Conservation (phyloP, 1,140 invertebrate genomes). For the Panonychus citri region DNA sequence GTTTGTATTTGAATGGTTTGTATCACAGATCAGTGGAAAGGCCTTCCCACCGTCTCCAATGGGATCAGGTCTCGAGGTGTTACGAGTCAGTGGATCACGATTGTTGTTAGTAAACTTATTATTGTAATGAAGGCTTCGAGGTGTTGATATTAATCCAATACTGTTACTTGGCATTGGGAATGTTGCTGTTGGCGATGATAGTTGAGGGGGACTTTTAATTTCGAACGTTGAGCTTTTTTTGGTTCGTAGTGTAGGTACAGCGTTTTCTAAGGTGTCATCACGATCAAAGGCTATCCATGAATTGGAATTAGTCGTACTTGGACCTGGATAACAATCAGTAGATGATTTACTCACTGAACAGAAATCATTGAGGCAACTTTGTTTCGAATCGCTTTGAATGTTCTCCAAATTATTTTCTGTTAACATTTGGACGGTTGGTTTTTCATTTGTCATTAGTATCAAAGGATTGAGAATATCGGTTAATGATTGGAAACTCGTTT, state of each 20-base stretch:
- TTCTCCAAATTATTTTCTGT: not conserved
- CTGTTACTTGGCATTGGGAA: not conserved
- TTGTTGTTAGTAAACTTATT: no score
- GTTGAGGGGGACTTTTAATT: not conserved
- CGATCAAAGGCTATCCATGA: no score
- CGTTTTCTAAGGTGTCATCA: no score
- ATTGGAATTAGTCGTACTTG: not conserved
- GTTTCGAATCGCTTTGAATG: not conserved
- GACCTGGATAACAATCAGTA: not conserved
- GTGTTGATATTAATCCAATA: not conserved
- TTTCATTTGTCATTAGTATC: not conserved
- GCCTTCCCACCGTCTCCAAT: no score
- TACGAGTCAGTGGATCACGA: no score
- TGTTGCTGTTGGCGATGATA: not conserved
- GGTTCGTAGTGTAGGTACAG: no score
- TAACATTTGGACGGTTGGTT: not conserved
- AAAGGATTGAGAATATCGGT: slow-evolving; percentile 1
- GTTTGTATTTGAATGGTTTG: no score
- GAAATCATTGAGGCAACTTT: not conserved
- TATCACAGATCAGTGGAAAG: no score
- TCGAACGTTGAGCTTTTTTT: no score
- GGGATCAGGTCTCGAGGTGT: no score
- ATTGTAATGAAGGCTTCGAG: not conserved
- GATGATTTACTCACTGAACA: not conserved
- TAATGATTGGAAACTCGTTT: slow-evolving; percentile 6